Conservation (phyloP, 2,113 vertebrate genomes). For the Cyrtonyx montezumae region DNA sequence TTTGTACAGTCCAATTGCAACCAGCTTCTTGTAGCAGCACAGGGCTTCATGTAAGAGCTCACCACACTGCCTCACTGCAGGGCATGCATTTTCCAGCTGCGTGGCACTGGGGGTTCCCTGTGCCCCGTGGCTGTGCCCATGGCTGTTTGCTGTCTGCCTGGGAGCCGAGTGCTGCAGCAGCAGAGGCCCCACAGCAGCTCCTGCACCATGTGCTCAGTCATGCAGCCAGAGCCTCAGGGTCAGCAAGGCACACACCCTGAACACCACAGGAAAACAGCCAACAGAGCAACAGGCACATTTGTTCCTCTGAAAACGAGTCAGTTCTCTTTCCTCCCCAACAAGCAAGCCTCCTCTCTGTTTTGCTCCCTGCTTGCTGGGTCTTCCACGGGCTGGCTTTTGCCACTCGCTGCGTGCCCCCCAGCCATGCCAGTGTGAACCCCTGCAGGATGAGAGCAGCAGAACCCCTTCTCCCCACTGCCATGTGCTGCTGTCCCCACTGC, state of each 20-base stretch:
- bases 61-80: background rate
- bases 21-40: background rate
- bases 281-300: background rate
- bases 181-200: background rate
- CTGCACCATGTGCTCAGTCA: background rate
- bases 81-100: background rate
- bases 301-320: background rate
- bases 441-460: background rate
- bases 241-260: background rate
- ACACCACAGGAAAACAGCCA: background rate
- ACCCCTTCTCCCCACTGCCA: background rate
- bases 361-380: background rate
- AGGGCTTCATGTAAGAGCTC: background rate
- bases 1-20: background rate
- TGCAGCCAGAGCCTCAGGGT: background rate
- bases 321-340: background rate
- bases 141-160: background rate
- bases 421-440: too few relatives aligned
- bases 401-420: accelerated
- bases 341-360: background rate
- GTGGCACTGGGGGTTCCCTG: background rate
- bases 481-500: background rate
- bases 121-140: background rate
- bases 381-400: background rate
- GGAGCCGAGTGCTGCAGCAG: background rate